Base-by-base conservation (phyloP, 2,888 invertebrate species). In the Brachypterus glaber region DNA sequence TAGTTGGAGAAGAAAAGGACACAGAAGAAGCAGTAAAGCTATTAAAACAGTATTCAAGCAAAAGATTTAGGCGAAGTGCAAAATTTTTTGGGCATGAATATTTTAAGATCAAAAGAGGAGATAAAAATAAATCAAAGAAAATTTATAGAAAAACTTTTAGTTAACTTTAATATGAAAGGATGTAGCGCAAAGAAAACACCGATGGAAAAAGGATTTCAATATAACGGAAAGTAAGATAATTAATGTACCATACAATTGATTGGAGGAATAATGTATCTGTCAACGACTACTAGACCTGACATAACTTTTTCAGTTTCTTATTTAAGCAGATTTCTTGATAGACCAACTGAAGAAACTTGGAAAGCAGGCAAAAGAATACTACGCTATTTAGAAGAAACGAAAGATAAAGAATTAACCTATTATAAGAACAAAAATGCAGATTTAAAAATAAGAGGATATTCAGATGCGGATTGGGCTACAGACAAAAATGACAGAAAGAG, bases 381-480 rank as follows among this genome's bases (percentile, higher is more conserved):
- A 30, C 15, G 40, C 7, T 51, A 47, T 42, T 30, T 43, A 26
- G 25, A 43, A 33, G 42, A 27, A 12, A 42, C 36, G 29, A 48
- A 37, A 39, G 37, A 48, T 15, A 32, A 30, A 14, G 29, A 33
- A 35, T 17, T 32, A 30, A 35, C 13, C 15, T 39, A 33, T 24
- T 12, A 36, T 16, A 43, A 35, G 11, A 35, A 33, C 4, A 36
- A 3, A 12, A n/a, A 44, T 14, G 11, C n/a, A 8, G 16, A 47
- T 32, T 21, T 21, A 24, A 24, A 26, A 17, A 11, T 43, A 34
- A 32, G 29, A 24, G 40, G 30, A n/a, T 41, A 25, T 25, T 38
- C 37, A 12, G 47, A 48, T 30, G 43, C 47, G 13, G 49, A 46
- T 38, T 44, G 45, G 48, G 45, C 35, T 33, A 27, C 40, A 36